These are phyloP conservation scores for Drosophila prosaltans DNA, from an alignment of 1,140 invertebrate species.

Conservation along the genomic window DNA sequence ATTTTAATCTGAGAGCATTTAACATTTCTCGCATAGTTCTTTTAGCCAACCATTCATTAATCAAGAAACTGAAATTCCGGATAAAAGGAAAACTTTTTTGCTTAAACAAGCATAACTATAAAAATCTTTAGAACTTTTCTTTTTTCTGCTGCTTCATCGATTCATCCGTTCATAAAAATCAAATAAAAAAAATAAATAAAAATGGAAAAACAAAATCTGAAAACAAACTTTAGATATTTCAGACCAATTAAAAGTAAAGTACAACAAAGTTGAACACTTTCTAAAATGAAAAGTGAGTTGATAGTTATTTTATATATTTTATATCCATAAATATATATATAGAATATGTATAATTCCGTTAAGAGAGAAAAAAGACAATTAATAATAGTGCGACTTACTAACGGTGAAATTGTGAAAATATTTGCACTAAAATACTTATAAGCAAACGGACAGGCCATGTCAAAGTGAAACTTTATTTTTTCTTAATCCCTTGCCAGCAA, in stretches of 20 bases:
- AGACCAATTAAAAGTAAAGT: constrained; percentile 70
- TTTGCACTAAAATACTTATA: constrained; percentile 51
- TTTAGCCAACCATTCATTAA: constrained; percentile 3
- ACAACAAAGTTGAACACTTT: constrained; percentile 49
- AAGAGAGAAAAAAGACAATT: constrained; percentile 63
- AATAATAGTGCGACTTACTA: constrained; percentile 45
- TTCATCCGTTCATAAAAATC: constrained; percentile 20
- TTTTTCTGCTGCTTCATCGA: constrained; percentile 4
- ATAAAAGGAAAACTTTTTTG: constrained; percentile 12
- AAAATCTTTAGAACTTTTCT: not conserved
- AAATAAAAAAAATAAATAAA: constrained; percentile 32
- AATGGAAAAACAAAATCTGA: constrained; percentile 53
- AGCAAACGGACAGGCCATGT: constrained; percentile 57
- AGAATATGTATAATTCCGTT: constrained; percentile 43
- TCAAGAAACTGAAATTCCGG: constrained; percentile 1
- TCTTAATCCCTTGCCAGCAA: constrained; percentile 59
- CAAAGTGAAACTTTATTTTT: constrained; percentile 45
- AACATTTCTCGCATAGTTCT: constrained; percentile 4
- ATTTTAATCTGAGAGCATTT: not conserved
- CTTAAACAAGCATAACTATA: constrained; percentile 14
- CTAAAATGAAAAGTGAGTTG: not conserved
- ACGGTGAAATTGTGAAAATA: constrained; percentile 31
- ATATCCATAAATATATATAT: not conserved
- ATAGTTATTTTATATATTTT: not conserved
- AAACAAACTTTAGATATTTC: constrained; percentile 53